These are phyloP conservation scores for Stenodera caucasica DNA, from an alignment of 2,888 invertebrate species.

Conservation along the genomic window DNA sequence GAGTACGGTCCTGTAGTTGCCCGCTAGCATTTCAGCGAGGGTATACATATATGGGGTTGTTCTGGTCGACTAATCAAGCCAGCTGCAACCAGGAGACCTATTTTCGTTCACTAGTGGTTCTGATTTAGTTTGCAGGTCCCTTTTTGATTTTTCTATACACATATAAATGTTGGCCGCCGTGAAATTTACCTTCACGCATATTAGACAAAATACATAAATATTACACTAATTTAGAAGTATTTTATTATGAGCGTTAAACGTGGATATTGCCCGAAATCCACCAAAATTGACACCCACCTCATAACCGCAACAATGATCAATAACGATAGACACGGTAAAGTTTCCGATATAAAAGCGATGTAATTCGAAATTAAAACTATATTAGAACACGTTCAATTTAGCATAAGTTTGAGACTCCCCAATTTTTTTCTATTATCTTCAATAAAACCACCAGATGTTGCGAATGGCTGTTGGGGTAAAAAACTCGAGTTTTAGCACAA, in stretches of 20 bases:
- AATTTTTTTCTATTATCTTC: too few species aligned
- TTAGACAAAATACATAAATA: constrained; percentile 28
- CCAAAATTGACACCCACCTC: not conserved
- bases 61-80: constrained; percentile 56
- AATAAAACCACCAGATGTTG: not conserved
- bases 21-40: constrained; percentile 26
- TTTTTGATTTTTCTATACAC: constrained; percentile 27
- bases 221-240: constrained; percentile 7
- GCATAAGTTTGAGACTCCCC: not conserved
- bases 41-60: constrained; percentile 47
- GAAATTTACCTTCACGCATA: constrained; percentile 42
- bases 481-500: not conserved
- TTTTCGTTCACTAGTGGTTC: constrained; percentile 39
- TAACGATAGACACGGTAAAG: too few species aligned
- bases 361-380: not conserved
- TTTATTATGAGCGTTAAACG: not conserved
- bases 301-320: too few species aligned
- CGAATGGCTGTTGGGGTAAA: not conserved
- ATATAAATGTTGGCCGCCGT: constrained; percentile 30
- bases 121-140: constrained; percentile 52
- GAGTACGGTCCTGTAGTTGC: constrained; percentile 37
- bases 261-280: not conserved
- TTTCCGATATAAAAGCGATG: too few species aligned
- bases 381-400: not conserved
- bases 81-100: constrained; percentile 45